Conservation (phyloP, 2,888 invertebrate species). For the Temnothorax ravouxi region DNA sequence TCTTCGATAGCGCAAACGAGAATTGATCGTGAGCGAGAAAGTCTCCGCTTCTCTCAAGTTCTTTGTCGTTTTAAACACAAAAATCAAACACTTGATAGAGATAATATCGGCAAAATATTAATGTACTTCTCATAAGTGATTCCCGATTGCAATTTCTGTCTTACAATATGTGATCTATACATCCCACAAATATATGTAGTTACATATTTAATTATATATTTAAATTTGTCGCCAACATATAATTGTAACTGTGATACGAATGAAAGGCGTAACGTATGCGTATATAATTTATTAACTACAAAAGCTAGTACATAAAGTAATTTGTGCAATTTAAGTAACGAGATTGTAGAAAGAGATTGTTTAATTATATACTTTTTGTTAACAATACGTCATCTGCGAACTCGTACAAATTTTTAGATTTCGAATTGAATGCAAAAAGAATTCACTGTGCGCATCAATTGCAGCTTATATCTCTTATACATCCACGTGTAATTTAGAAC, state of each 20-base stretch:
- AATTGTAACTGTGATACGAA: neutral
- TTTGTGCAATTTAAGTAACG: neutral
- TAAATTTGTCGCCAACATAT: neutral
- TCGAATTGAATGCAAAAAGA: neutral
- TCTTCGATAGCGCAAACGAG: constrained; percentile 66
- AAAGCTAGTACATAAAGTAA: neutral
- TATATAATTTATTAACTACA: neutral
- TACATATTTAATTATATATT: neutral
- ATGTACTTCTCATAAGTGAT: neutral
- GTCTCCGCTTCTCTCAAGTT: constrained; percentile 7
- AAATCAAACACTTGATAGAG: neutral
- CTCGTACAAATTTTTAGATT: neutral
- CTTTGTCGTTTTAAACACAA: constrained; percentile 10
- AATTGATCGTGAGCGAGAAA: constrained; percentile 60
- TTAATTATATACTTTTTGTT: neutral
- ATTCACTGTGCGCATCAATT: neutral
- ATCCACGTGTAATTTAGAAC: constrained; percentile 19
- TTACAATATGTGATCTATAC: neutral
- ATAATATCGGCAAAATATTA: neutral
- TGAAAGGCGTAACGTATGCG: neutral
- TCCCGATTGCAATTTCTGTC: neutral
- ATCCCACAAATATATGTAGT: neutral
- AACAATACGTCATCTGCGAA: neutral
- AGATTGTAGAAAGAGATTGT: neutral
- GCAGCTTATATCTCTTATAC: neutral